Evolutionary conservation across 2,113 vertebrate species (phyloP).

Genomic region (Oxyruncus cristatus): DNA sequence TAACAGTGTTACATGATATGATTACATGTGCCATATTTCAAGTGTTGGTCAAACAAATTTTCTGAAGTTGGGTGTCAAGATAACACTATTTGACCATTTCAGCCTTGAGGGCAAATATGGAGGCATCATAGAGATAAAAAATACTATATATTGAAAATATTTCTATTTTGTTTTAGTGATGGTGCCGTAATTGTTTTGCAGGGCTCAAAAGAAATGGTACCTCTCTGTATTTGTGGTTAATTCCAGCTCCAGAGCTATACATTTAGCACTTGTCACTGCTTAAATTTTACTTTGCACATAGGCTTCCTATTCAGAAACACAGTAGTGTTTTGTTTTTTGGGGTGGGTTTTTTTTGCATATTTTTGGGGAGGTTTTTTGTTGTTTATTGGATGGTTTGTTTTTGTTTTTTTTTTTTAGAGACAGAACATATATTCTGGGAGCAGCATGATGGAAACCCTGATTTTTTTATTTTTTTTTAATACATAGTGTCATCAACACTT

Average conservation of each 20-base stretch:
- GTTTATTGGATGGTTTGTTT: background rate
- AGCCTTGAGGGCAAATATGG: background rate
- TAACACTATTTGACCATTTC: background rate
- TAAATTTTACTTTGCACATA: background rate
- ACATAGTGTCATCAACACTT: background rate
- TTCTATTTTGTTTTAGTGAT: background rate
- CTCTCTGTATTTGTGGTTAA: background rate
- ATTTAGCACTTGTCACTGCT: background rate
- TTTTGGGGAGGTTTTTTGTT: background rate
- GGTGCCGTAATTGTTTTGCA: background rate
- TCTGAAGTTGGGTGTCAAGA: background rate
- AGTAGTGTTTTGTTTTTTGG: background rate
- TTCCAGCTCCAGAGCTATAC: background rate
- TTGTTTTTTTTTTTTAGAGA: background rate
- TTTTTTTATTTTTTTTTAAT: background rate
- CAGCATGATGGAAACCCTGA: background rate
- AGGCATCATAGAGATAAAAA: background rate
- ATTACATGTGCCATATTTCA: background rate
- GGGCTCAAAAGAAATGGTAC: background rate
- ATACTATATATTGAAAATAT: background rate
- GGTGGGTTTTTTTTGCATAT: background rate
- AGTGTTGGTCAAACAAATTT: background rate
- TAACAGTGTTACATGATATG: background rate
- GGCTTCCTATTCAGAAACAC: background rate
- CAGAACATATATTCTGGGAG: background rate